Evolutionary conservation across 2,888 invertebrate genomes (phyloP), one percentile per base, ranked within the genome.

Genomic region (Glyphotaelius pellucidus): DNA sequence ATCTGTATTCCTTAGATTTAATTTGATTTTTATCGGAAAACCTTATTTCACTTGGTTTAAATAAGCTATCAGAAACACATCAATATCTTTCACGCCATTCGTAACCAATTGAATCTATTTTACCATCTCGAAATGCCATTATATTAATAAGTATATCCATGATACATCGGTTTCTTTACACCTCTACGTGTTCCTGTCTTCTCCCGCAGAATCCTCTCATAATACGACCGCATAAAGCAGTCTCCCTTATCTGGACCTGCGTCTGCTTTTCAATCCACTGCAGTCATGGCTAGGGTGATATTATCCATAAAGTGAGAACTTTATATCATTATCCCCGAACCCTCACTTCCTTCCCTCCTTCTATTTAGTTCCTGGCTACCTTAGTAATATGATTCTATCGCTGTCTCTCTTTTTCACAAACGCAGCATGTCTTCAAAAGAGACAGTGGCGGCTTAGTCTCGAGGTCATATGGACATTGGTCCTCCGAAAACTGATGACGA

Each of bases 261-360:
- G 52, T 79, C 35, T 79, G 32, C 67, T 35, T 89, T 89, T 89
- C 88, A 79, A 89, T 89, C 79, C 88, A 89, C 88, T 89, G 14
- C 25, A 47, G 52, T 42, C 86, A n/a, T n/a, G 42, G 88, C 35
- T 38, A 79, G 35, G 11, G 88, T 79, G 79, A 79, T 89, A 79
- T 79, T 89, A 67, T 67, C 67, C 67, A 89, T 89, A 89, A 89
- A 80, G 79, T 79, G 88, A 89, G 67, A 35, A 79, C n/a, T 89
- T 89, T 80, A 89, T 89, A 79, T 89, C 80, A 89, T 79, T 79
- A 89, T 80, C 79, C n/a, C 25, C 35, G 38, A 19, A 25, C 12
- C 30, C 79, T 4, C 32, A 38, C 79, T n/a, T 19, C 79, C 35
- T 25, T 32, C 12, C 30, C n/a, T 38, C 25, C 25, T 14, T 25